Evolutionary conservation across 1,140 invertebrate species (phyloP).

Genomic region (Oreohelix idahoensis): DNA sequence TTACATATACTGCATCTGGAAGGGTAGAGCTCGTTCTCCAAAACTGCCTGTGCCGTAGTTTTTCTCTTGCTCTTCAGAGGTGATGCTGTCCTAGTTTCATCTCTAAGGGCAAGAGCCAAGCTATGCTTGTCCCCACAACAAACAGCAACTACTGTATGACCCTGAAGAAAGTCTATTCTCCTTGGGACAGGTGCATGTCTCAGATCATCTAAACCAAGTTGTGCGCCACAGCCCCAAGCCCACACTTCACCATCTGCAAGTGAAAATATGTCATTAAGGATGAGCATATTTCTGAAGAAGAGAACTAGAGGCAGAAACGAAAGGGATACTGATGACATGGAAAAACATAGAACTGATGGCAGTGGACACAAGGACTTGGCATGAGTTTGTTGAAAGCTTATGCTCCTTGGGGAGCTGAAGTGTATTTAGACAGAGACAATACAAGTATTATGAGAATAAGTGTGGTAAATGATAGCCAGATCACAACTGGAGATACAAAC

Average conservation of each 20-base stretch:
- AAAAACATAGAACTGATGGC: too few relatives aligned
- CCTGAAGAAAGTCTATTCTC: conserved; percentile 81
- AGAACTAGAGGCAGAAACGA: too few relatives aligned
- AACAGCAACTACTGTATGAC: conserved; percentile 78
- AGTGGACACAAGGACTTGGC: too few relatives aligned
- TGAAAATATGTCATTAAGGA: not conserved
- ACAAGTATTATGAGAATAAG: too few relatives aligned
- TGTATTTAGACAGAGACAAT: not conserved
- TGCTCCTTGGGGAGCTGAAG: too few relatives aligned
- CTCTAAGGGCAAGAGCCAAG: conserved; percentile 78
- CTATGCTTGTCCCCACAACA: conserved; percentile 81
- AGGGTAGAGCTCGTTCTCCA: conserved; percentile 51
- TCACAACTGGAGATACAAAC: too few relatives aligned
- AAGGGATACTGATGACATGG: too few relatives aligned
- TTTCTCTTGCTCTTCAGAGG: conserved; percentile 75
- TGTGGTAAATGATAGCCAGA: too few relatives aligned
- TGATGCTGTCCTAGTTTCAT: conserved; percentile 68
- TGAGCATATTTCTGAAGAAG: too few relatives aligned
- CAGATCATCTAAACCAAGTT: conserved; percentile 78
- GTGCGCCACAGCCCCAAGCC: conserved; percentile 82
- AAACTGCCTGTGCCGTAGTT: conserved; percentile 80
- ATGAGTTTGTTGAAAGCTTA: too few relatives aligned
- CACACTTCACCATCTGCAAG: conserved; percentile 84
- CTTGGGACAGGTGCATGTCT: conserved; percentile 72
- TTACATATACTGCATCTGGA: conserved; percentile 63